Evolutionary conservation across 2,113 vertebrate species (phyloP).

Genomic region (Trogon melanurus): DNA sequence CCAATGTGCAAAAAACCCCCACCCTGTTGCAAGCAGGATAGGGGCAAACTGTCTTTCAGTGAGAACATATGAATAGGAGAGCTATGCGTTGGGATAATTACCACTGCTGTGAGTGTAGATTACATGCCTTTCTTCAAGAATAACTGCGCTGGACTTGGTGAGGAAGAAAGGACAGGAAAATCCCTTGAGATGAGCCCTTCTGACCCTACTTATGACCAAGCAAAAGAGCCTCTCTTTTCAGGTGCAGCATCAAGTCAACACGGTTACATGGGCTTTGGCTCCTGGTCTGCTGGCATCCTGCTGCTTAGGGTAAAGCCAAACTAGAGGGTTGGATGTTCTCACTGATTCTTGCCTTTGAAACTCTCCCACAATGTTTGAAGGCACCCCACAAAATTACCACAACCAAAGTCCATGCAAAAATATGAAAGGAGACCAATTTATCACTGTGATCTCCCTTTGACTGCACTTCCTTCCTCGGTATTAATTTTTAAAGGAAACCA

Average conservation of each 20-base stretch:
- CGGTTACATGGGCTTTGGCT: neutral
- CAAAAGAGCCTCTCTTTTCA: neutral
- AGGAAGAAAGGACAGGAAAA: neutral
- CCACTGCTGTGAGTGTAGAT: neutral
- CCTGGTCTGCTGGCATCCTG: neutral
- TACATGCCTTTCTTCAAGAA: neutral
- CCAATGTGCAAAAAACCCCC: neutral
- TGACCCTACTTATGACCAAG: neutral
- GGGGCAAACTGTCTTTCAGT: neutral
- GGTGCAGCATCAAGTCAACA: neutral
- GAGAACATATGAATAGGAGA: accelerated
- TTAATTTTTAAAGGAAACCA: constrained; percentile 32
- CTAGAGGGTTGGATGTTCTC: neutral
- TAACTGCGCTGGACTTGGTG: neutral
- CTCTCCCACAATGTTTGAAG: neutral
- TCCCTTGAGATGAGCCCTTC: neutral
- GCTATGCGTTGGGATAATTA: accelerated
- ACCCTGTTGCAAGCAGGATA: neutral
- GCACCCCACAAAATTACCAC: neutral
- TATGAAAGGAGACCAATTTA: neutral
- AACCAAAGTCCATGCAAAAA: neutral
- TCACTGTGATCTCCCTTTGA: neutral
- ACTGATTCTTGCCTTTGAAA: neutral
- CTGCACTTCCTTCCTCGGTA: neutral
- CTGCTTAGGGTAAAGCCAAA: neutral